These are phyloP conservation scores for Drosophila greeni DNA, from an alignment of 2,888 invertebrate species.

Conservation along the genomic window DNA sequence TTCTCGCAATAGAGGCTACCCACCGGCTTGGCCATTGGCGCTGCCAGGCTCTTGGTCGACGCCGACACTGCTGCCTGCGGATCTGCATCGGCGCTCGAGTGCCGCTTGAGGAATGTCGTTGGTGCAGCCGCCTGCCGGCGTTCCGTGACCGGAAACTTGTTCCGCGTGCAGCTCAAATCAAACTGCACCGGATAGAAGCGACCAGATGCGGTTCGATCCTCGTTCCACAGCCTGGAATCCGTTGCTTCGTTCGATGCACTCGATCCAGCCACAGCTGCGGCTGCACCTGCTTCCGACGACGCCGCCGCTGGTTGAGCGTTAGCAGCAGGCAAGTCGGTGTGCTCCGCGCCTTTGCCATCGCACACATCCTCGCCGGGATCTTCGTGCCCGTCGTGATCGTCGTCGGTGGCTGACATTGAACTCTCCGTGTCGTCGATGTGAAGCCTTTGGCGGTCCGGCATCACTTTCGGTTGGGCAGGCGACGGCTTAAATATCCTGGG, in stretches of 20 bases:
- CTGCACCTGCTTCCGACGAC: constrained; percentile 12
- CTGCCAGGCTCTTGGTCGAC: constrained; percentile 74
- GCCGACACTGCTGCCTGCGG: constrained; percentile 16
- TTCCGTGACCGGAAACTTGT: constrained; percentile 81
- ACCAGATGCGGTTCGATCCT: constrained; percentile 75
- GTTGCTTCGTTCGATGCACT: constrained; percentile 14
- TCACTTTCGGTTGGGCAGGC: not conserved
- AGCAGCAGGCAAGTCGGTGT: constrained; percentile 20
- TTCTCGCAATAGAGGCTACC: constrained; percentile 78
- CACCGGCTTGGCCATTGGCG: constrained; percentile 76
- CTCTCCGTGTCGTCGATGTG: constrained; percentile 57
- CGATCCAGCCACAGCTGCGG: constrained; percentile 10
- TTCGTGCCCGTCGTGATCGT: constrained; percentile 27
- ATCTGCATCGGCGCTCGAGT: constrained; percentile 18
- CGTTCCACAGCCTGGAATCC: constrained; percentile 62
- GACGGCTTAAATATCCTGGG: constrained; percentile 43
- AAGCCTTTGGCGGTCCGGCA: constrained; percentile 48
- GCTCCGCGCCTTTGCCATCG: constrained; percentile 44
- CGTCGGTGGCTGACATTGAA: constrained; percentile 31
- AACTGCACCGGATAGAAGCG: constrained; percentile 79
- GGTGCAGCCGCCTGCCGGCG: constrained; percentile 54
- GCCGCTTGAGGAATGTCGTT: constrained; percentile 21
- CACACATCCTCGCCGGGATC: constrained; percentile 55
- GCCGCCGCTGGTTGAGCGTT: constrained; percentile 50
- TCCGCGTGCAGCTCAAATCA: constrained; percentile 81